Evolutionary conservation across 2,888 invertebrate genomes (phyloP).

Genomic region (Acanthococcus lagerstroemiae): DNA sequence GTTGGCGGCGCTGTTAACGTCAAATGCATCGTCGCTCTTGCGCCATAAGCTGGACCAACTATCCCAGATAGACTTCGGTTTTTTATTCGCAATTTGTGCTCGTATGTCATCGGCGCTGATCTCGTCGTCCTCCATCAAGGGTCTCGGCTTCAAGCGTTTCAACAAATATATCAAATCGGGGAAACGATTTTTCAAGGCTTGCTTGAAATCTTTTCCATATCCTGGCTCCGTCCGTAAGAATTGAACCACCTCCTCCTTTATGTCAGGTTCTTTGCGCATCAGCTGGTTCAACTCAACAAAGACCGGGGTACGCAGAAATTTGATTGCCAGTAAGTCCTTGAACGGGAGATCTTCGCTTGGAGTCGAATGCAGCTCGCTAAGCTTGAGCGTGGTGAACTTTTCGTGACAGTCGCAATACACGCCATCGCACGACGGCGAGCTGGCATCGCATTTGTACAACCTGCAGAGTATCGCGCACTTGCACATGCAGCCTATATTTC

Average conservation of each 20-base stretch:
- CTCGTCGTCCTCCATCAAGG: neutral
- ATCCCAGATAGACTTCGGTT: no score
- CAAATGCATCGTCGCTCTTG: no score
- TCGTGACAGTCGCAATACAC: constrained; percentile 9
- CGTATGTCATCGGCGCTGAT: neutral
- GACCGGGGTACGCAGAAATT: constrained; percentile 8
- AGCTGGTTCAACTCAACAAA: constrained; percentile 2
- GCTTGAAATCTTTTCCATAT: neutral
- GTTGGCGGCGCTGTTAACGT: neutral
- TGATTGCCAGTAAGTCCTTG: neutral
- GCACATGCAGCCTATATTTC: no score
- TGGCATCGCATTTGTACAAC: no score
- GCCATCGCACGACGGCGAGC: neutral
- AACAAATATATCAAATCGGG: neutral
- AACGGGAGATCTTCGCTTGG: neutral
- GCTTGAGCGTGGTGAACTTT: neutral
- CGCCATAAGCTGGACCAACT: no score
- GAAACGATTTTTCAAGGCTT: neutral
- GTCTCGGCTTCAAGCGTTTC: constrained; percentile 1
- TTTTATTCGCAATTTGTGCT: no score
- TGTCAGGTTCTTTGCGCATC: neutral
- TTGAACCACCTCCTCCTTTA: neutral
- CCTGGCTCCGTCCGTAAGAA: neutral
- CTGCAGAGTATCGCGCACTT: no score
- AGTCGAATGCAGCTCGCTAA: neutral